Conservation (phyloP, 2,113 vertebrate species). For the Prionailurus viverrinus region DNA sequence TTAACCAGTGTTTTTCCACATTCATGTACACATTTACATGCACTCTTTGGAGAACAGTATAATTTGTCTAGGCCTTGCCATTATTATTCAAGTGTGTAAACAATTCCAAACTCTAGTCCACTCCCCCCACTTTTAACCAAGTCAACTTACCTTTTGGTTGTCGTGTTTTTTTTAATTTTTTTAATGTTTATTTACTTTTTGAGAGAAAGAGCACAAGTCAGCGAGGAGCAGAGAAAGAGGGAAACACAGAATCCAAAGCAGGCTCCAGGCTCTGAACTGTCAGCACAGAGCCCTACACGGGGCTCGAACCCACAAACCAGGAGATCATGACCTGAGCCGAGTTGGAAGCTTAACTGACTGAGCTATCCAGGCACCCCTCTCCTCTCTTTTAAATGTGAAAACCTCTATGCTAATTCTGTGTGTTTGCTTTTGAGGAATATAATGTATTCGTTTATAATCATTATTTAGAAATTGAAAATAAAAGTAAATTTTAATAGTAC, state of each 20-base stretch:
- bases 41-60: not conserved
- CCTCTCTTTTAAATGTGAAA: conserved; percentile 4
- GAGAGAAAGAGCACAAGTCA: too few species aligned
- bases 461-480: conserved; percentile 19
- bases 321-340: too few species aligned
- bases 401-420: not conserved
- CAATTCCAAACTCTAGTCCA: not conserved
- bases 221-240: too few species aligned
- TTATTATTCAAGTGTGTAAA: not conserved
- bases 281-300: too few species aligned
- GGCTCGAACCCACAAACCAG: too few species aligned
- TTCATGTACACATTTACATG: not conserved
- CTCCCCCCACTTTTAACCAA: not conserved
- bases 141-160: not conserved
- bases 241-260: too few species aligned
- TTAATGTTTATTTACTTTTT: too few species aligned
- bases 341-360: too few species aligned
- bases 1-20: not conserved
- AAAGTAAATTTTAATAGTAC: not conserved
- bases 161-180: not conserved
- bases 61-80: not conserved
- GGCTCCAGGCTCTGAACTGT: too few species aligned
- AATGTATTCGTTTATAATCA: not conserved
- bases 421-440: not conserved
- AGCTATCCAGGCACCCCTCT: too few species aligned